Conservation (phyloP, 2,113 vertebrate genomes). For the Tinamus guttatus region DNA sequence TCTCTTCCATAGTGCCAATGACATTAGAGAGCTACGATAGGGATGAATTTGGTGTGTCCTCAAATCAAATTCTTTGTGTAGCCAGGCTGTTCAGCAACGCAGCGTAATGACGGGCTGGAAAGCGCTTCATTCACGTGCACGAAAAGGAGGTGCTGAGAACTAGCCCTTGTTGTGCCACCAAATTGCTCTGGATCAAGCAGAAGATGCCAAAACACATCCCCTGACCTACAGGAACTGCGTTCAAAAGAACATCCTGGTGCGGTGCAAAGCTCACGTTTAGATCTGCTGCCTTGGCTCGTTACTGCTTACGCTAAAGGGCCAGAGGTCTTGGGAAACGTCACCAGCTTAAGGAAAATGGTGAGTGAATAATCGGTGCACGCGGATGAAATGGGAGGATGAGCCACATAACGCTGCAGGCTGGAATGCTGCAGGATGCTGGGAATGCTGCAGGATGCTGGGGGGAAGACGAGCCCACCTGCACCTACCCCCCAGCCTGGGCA, state of each 20-base stretch:
- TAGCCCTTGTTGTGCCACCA: constrained; percentile 62
- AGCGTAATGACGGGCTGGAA: neutral
- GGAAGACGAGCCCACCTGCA: neutral
- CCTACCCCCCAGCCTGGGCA: neutral
- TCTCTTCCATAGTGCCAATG: neutral
- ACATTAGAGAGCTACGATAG: neutral
- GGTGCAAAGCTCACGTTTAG: neutral
- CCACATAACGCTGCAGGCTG: neutral
- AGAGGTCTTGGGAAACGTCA: neutral
- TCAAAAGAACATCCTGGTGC: neutral
- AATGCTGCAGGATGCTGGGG: neutral
- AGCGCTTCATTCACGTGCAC: neutral
- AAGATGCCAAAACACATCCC: constrained; percentile 46
- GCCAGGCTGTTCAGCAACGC: constrained; percentile 38
- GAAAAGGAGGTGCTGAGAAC: constrained; percentile 56
- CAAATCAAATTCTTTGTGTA: constrained; percentile 39
- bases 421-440: neutral
- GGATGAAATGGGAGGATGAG: neutral
- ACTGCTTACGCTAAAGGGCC: constrained; percentile 15
- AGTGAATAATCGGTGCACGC: neutral
- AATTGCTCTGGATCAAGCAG: constrained; percentile 39
- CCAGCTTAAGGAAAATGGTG: neutral
- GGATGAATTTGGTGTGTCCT: neutral
- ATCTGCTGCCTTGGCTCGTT: neutral
- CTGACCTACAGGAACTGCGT: neutral